A percentile compares a stretch with the other conserved stretches of the same genome.
phyloP scores from a whole-genome alignment of 1,140 invertebrate genomes.

The Bemisia tabaci region DNA sequence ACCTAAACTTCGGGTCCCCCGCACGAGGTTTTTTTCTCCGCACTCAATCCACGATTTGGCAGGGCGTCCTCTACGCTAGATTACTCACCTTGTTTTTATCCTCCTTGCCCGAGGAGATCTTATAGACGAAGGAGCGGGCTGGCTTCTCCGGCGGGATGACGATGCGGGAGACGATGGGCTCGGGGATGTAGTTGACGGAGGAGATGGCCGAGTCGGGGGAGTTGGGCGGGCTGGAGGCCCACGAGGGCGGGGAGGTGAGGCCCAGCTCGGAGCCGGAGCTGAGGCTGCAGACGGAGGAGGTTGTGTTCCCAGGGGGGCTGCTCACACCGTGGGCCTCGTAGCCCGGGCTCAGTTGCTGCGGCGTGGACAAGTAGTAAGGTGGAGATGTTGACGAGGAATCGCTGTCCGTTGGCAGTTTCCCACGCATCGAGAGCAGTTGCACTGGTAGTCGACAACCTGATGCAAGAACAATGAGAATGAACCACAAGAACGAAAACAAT shows the following conservation, averaged over 20 bases:
- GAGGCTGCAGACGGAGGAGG: conserved; percentile 27
- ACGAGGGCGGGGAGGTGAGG: conserved; percentile 40
- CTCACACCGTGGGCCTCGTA: conserved; percentile 32
- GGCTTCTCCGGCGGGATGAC: conserved; percentile 19
- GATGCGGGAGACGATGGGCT: conserved; percentile 23
- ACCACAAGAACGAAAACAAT: no score
- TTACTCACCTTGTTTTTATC: no score
- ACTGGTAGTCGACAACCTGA: conserved; percentile 26
- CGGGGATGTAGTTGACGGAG: conserved; percentile 39
- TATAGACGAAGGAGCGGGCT: neutral
- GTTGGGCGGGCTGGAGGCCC: conserved; percentile 42
- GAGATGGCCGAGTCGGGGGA: conserved; percentile 39
- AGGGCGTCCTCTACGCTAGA: no score
- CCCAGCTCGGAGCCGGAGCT: conserved; percentile 29
- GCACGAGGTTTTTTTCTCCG: no score
- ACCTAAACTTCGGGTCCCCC: no score
- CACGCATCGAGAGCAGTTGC: conserved; percentile 25
- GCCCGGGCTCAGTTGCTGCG: neutral
- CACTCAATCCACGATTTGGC: no score
- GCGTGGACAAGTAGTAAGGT: conserved; percentile 11
- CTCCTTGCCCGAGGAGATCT: neutral
- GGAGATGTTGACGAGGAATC: conserved; percentile 3
- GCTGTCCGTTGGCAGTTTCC: neutral
- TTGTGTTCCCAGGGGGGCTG: conserved; percentile 33
- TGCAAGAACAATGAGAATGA: no score